A percentile compares a stretch with the other conserved stretches of the same genome.
Evolutionary conservation across 2,113 vertebrate species (phyloP).

Genomic region (Mobula birostris): DNA sequence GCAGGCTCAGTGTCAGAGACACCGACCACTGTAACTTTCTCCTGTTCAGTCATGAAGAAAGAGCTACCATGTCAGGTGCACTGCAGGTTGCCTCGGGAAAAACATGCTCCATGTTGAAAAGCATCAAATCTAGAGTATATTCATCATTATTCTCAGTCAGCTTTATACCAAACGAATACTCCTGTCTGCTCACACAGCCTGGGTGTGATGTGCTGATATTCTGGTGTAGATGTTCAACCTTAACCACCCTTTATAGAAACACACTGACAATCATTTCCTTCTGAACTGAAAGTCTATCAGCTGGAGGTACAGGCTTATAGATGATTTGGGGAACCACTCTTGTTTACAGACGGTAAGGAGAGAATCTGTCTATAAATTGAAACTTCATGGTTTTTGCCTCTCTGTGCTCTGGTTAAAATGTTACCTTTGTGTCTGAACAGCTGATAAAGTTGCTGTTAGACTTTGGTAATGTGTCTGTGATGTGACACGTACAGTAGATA

Average conservation of each 20-base stretch:
- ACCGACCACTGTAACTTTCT: too few species aligned
- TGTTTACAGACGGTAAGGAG: not conserved
- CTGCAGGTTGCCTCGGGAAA: too few species aligned
- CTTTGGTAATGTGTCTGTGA: not conserved
- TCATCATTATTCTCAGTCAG: not conserved
- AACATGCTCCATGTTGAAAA: too few species aligned
- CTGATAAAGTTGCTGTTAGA: not conserved
- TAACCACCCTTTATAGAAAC: not conserved
- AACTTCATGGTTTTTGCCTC: not conserved
- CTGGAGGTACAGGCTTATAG: not conserved
- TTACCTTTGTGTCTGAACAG: not conserved
- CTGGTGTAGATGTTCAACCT: not conserved
- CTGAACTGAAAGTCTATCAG: not conserved
- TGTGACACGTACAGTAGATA: not conserved
- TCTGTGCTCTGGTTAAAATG: not conserved
- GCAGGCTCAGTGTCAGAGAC: too few species aligned
- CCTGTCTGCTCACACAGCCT: not conserved
- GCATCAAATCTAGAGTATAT: not conserved
- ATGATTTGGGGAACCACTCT: not conserved
- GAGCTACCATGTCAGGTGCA: too few species aligned
- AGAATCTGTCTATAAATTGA: not conserved
- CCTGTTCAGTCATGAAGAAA: too few species aligned
- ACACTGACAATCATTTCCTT: not conserved
- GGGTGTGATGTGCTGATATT: not conserved
- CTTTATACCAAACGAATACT: not conserved